Evolutionary conservation across 2,113 vertebrate species (phyloP).

Genomic region (Phalacrocorax brasilianus): DNA sequence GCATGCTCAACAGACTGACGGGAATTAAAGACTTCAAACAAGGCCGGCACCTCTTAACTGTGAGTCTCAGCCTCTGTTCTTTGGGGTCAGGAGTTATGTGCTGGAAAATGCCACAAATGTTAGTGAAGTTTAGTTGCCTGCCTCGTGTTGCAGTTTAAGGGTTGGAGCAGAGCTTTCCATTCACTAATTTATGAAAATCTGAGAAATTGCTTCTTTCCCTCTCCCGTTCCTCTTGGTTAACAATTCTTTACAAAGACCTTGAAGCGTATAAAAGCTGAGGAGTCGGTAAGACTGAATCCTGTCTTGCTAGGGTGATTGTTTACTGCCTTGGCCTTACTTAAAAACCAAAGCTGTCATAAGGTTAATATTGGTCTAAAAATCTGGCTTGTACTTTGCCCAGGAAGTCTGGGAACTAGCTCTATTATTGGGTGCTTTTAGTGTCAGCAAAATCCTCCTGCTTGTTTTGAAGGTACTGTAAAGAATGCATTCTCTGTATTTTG

Average conservation of each 20-base stretch:
- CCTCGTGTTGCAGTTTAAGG: neutral
- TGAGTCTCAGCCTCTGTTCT: slow-evolving; percentile 68
- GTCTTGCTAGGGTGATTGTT: neutral
- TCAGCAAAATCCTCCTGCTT: neutral
- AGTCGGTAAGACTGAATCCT: neutral
- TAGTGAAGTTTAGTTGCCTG: neutral
- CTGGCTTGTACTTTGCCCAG: neutral
- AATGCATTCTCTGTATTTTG: neutral
- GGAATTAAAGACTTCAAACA: slow-evolving; percentile 99
- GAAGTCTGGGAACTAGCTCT: neutral
- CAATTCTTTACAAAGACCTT: neutral
- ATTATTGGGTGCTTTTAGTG: neutral
- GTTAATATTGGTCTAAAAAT: neutral
- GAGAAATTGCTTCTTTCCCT: neutral
- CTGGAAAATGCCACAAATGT: neutral
- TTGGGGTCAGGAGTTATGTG: fast-evolving
- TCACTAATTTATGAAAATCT: neutral
- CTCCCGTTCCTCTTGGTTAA: neutral
- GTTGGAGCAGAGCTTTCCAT: neutral
- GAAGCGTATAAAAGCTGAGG: neutral
- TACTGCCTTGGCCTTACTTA: neutral
- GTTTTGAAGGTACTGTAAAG: neutral
- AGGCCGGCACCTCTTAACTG: slow-evolving; percentile 92
- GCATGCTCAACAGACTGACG: slow-evolving; percentile 94
- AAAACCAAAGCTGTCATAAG: neutral